Evolutionary conservation across 2,113 vertebrate genomes (phyloP), one percentile per base, ranked within the genome.

Genomic region (Rafetus swinhoei): DNA sequence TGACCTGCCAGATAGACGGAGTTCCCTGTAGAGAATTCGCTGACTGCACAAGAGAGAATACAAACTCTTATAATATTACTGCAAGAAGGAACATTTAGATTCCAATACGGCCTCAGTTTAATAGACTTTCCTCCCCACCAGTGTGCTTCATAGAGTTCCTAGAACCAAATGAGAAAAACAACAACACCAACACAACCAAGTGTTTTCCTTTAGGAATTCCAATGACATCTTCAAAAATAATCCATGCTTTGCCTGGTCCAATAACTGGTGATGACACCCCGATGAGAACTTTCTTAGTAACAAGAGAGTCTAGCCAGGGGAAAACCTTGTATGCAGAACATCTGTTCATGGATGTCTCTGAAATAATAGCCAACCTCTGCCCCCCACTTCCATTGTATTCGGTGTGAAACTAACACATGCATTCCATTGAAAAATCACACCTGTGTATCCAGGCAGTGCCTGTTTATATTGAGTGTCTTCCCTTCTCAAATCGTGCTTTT

Each of bases 1-100:
- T 87, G 96, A 97, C 96, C 95, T 90, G 90, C 90, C 95, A 95
- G 95, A 96, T 88, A 97, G 95, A 97, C 80, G 93, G 90, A 96
- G 96, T 88, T 94, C 82, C 85, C 94, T 69, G 7, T 0, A 0
- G 96, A 91, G 96, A 95, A 91, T 96, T 96, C 81, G 10, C 93
- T 62, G 96, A 88, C 88, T 90, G 76, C 85, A 94, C 96, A 79
- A 88, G 88, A 95, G 92, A 93, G 95, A 95, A 57, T 24, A 95
- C 56, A 93, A 94, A 92, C 86, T 85, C 90, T 92, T 88, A 84
- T 72, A 93, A 86, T 93, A 86, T 96, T 97, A 96, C 95, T 60
- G 92, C 74, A 53, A 62, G 95, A 85, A 92, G 87, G 95, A 95
- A 97, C 89, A 93, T 79, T 85, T 80, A 83, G 84, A 35, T 90